Evolutionary conservation across 2,888 invertebrate genomes (phyloP).

Genomic region (Agonopterix alstromeriana): DNA sequence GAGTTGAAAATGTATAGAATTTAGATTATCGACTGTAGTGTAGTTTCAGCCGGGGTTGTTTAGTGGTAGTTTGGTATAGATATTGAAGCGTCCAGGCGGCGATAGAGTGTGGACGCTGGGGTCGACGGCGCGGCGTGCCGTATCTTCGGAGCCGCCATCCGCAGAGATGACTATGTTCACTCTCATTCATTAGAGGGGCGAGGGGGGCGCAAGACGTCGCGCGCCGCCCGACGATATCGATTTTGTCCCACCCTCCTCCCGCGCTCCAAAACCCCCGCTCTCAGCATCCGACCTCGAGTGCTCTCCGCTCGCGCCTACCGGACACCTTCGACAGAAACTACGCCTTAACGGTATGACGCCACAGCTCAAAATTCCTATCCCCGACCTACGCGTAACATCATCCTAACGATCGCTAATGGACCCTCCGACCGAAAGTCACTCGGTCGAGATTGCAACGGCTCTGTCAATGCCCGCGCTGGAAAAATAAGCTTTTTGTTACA

Average conservation of each 20-base stretch:
- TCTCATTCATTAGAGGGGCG: constrained; percentile 73
- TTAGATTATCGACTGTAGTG: no score
- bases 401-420: constrained; percentile 62
- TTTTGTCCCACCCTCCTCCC: constrained; percentile 66
- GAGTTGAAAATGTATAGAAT: no score
- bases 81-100: constrained; percentile 15
- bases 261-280: constrained; percentile 55
- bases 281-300: constrained; percentile 76
- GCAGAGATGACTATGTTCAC: constrained; percentile 72
- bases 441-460: constrained; percentile 70
- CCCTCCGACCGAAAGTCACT: constrained; percentile 69
- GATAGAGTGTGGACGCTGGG: constrained; percentile 33
- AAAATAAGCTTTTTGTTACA: constrained; percentile 76
- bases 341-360: constrained; percentile 66
- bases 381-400: constrained; percentile 32
- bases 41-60: no score
- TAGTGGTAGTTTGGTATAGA: no score
- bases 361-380: constrained; percentile 67
- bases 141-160: constrained; percentile 61
- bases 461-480: constrained; percentile 49
- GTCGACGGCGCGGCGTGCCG: constrained; percentile 37
- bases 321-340: constrained; percentile 71
- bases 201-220: constrained; percentile 69
- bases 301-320: constrained; percentile 73
- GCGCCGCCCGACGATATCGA: constrained; percentile 75